Evolutionary conservation across 35 echinoderm and acorn worm genomes (phyloP), one percentile per base, ranked within the genome.

Genomic region (Amphiura filiformis): DNA sequence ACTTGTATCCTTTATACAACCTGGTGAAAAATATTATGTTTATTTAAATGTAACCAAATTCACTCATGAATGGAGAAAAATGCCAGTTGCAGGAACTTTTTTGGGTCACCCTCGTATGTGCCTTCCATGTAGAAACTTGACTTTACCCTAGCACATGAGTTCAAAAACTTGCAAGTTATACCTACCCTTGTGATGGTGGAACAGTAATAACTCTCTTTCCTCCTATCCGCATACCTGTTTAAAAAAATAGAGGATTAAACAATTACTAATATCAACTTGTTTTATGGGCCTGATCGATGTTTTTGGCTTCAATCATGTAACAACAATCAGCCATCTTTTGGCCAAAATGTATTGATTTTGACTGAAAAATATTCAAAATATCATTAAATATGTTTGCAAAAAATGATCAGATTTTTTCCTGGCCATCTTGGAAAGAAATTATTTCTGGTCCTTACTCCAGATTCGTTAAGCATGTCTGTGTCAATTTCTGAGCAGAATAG

Each of bases 1-100:
- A n/a, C n/a, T n/a, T n/a, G n/a, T n/a, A n/a, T 82, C 44, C 70
- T 88, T 41, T 84, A 80, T 32, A 87, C 83, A 22, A 97, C 26
- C 12, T 38, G 44, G 37, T 89, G 44, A 52, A 52, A 11, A 20
- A 20, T 20, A 52, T 52, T 52, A 20, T 52, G 7, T 52, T 20
- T 52, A 20, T 11, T 52, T 7, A 52, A 52, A 52, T 52, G 7
- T 7, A 52, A n/a, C n/a, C n/a, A 52, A 52, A 52, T 52, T 52
- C 20, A 52, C 7, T 20, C 44, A 11, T 20, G 44, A 20, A 52
- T 52, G 44, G n/a, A n/a, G n/a, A n/a, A n/a, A 7, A 52, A 52
- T 52, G 7, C 20, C 20, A 20, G 20, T 20, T 52, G 20, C 20
- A 20, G 7, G 7, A 7, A 52, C 7, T 52, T 52, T 52, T 20